Base-by-base conservation (phyloP, 1,140 invertebrate genomes). In the Drosophila orosa region DNA sequence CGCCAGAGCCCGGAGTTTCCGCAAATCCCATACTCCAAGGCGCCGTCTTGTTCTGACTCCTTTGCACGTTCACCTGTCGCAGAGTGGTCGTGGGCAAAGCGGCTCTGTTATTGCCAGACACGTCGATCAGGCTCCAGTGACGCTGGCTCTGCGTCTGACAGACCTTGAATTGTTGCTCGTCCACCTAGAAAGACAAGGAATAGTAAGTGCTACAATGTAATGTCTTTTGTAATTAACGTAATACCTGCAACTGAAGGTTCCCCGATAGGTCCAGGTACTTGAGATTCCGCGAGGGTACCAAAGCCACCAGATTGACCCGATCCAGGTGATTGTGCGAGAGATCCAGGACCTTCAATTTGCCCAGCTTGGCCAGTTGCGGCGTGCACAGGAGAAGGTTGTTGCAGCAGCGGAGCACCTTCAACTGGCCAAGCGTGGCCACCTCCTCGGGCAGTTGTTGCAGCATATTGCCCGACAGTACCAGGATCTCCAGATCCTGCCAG, bases 181-280 rank as follows among this genome's bases (percentile, higher is more conserved):
- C 96, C 37, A 97, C 95, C 73, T 75, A 13, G n/a, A 3, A 17
- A 17, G 5, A 29, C 6, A 9, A 3, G 2, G 2, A 27, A 22
- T 24, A 19, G 10, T 27, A 13, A 35, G 7, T 17, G n/a, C 7
- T 0, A 8, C 3, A 6, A 17, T 0, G 3, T 31, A 2, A 13
- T 25, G 1, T 13, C 9, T 15, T 7, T 2, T 5, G 17, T 12
- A 29, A 48, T 12, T 7, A 9, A 48, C 0, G 25, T 5, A 12
- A 7, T 35, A 75, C 73, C 92, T 96, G 95, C 8, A 97, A 92
- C 79, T 96, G 95, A 19, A 95, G 93, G 82, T 97, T 97, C 57
- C 96, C 97, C 0, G 96, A 97, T 80, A 97, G 94, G 84, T 97
- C 97, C 37, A 97, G 92, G 91, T 97, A 97, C 85, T 97, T 96